A percentile compares a stretch with the other conserved stretches of the same genome.
Conservation (phyloP, 2,113 vertebrate genomes). For the Stercorarius parasiticus region DNA sequence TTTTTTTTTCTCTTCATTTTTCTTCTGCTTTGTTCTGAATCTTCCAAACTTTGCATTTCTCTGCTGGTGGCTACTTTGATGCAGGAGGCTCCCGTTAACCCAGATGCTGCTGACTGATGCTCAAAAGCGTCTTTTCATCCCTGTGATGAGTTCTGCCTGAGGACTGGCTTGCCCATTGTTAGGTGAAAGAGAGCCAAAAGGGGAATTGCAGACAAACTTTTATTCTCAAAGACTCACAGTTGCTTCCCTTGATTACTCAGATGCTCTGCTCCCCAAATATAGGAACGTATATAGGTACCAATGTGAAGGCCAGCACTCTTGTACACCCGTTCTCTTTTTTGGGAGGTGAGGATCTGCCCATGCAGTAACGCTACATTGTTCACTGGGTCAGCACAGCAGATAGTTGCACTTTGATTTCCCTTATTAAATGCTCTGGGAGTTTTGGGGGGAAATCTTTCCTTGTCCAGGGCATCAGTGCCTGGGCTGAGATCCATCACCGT, state of each 20-base stretch:
- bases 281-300: not conserved
- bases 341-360: not conserved
- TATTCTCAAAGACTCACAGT: not conserved
- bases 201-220: not conserved
- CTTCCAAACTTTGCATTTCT: not conserved
- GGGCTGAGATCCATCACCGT: not conserved
- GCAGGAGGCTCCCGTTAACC: not conserved
- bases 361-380: not conserved
- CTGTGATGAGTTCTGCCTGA: not conserved
- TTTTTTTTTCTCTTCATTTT: not conserved
- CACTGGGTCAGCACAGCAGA: not conserved
- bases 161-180: not conserved
- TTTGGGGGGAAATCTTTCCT: not conserved
- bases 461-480: not conserved
- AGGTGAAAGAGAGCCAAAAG: not conserved
- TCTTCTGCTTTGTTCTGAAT: not conserved
- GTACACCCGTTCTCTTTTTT: accelerated
- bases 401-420: not conserved
- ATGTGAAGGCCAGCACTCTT: not conserved
- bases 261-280: not conserved
- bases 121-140: not conserved
- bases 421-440: not conserved
- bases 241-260: not conserved
- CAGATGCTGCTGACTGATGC: not conserved
- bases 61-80: not conserved